Percentiles rank a stretch among this genome's conserved stretches.
These are phyloP conservation scores for Pyrocephalus nanus DNA, from an alignment of 2,797 vertebrate genomes.

Conservation along the genomic window DNA sequence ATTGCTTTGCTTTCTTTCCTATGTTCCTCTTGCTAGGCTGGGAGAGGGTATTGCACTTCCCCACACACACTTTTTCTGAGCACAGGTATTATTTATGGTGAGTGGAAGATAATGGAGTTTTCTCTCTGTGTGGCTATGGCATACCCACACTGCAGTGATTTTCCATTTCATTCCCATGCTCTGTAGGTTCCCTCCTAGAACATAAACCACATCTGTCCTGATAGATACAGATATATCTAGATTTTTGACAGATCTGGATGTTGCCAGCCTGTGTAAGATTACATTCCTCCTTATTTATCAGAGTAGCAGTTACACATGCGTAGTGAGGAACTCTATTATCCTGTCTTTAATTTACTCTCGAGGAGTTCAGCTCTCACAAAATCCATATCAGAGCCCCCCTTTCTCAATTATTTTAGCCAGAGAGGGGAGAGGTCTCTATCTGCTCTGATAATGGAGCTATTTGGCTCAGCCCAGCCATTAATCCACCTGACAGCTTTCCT, in stretches of 20 bases:
- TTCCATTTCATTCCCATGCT: slow-evolving; percentile 18
- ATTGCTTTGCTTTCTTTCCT: neutral
- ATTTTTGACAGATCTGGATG: neutral
- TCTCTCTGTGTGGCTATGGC: neutral
- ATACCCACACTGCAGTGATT: neutral
- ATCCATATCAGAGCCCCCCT: slow-evolving; percentile 37
- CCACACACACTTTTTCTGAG: neutral
- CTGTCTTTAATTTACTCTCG: slow-evolving; percentile 44
- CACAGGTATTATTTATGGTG: neutral
- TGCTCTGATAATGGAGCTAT: slow-evolving; percentile 46
- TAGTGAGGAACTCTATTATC: slow-evolving; percentile 32
- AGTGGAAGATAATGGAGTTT: neutral
- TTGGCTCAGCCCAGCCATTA: slow-evolving; percentile 39
- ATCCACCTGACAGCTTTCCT: slow-evolving; percentile 57
- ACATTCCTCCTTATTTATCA: slow-evolving; percentile 20
- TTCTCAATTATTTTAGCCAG: slow-evolving; percentile 48
- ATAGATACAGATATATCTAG: neutral
- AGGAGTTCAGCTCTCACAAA: slow-evolving; percentile 47
- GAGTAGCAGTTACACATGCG: neutral
- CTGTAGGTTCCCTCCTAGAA: neutral
- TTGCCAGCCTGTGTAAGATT: neutral
- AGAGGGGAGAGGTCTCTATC: slow-evolving; percentile 37
- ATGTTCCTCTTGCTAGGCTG: neutral
- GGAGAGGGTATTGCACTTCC: neutral
- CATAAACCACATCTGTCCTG: slow-evolving; percentile 1